Percentiles rank a stretch among this genome's conserved stretches.
Conservation (phyloP, 2,797 vertebrate species). For the Rhyacichthys aspro region DNA sequence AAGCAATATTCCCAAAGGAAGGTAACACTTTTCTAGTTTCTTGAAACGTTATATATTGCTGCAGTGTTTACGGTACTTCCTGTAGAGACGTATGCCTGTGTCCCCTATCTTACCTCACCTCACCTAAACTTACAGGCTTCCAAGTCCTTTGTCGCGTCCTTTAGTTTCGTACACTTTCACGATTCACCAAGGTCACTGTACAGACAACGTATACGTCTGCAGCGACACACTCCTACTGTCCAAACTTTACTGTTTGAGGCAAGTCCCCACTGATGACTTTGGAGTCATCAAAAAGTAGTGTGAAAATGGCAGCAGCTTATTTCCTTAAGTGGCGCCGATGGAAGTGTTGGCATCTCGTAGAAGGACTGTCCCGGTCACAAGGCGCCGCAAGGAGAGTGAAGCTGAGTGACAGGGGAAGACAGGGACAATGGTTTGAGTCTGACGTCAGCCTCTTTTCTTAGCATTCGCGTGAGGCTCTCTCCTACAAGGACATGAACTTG, state of each 20-base stretch:
- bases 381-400: slow-evolving; percentile 22
- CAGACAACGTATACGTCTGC: background rate
- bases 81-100: background rate
- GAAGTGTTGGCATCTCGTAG: slow-evolving; percentile 55
- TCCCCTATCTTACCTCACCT: background rate
- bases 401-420: slow-evolving; percentile 7
- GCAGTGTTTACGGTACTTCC: too few relatives aligned
- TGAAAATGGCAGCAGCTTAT: slow-evolving; percentile 47
- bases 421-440: background rate
- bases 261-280: background rate
- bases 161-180: background rate
- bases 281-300: slow-evolving; percentile 10
- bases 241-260: slow-evolving; percentile 2
- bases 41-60: too few relatives aligned
- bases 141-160: background rate
- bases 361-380: slow-evolving; percentile 54
- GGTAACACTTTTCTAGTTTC: too few relatives aligned
- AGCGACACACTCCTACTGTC: background rate
- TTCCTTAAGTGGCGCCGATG: slow-evolving; percentile 63
- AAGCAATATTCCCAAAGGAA: too few relatives aligned
- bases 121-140: too few relatives aligned
- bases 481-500: slow-evolving; percentile 55
- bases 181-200: slow-evolving; percentile 3
- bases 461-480: slow-evolving; percentile 29
- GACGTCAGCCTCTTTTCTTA: slow-evolving; percentile 60